Evolutionary conservation across 2,113 vertebrate species (phyloP).

Genomic region (Oenanthe melanoleuca): DNA sequence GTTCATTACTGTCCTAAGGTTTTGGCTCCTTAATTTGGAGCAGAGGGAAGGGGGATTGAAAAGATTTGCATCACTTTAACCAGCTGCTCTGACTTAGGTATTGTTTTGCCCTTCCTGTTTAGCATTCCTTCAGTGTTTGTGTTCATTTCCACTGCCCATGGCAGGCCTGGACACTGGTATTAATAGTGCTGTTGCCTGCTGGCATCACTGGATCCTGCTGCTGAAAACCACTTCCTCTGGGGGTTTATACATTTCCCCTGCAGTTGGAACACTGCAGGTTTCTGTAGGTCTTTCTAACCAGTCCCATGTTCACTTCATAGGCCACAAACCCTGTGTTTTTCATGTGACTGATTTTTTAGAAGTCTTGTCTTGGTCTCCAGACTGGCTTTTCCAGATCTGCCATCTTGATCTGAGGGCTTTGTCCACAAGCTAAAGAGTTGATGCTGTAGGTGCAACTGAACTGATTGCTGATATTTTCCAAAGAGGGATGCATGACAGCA

Average conservation of each 20-base stretch:
- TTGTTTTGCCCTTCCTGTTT: slow-evolving; percentile 12
- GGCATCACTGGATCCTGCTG: neutral
- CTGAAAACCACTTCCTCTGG: neutral
- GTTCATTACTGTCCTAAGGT: neutral
- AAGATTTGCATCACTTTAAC: neutral
- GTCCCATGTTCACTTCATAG: neutral
- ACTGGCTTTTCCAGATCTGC: neutral
- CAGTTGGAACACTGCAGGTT: neutral
- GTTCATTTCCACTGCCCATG: neutral
- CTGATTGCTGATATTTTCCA: neutral
- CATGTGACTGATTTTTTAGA: neutral
- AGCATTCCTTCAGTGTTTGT: neutral
- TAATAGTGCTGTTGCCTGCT: neutral
- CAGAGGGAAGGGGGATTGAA: neutral
- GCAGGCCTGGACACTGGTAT: neutral
- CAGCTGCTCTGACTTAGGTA: neutral
- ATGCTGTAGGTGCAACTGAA: neutral
- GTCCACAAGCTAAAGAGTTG: neutral
- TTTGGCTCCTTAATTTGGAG: neutral
- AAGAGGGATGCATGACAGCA: neutral
- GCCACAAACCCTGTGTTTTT: neutral
- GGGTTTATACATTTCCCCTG: neutral
- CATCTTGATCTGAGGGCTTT: neutral
- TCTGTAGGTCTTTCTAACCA: neutral
- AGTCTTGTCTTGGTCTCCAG: neutral